Base-by-base conservation (phyloP, 1,140 invertebrate genomes). In the Popillia japonica region DNA sequence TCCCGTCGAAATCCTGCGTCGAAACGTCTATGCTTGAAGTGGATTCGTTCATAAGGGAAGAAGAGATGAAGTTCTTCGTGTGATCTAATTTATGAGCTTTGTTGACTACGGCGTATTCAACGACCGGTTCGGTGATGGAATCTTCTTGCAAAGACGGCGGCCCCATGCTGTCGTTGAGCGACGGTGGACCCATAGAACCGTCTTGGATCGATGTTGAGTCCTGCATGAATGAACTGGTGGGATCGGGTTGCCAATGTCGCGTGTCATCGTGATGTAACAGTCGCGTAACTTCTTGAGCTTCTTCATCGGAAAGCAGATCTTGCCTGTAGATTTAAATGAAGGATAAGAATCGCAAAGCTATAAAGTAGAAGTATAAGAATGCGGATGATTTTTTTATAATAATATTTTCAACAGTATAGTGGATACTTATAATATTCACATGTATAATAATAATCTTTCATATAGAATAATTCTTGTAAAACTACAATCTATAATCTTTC, bases 261-360 rank as follows among this genome's bases (percentile, higher is more conserved):
- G 84, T 86, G 44, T 89, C 83, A 78, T 87, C 87, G 68, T 92
- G 91, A 78, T 93, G 93, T 79, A 95, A 83, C 83, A 96, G 89
- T 84, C 92, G 91, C 80, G 93, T 92, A 80, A 95, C 94, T 90
- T 96, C 93, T 86, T 94, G 93, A 75, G 94, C 94, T 88, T 96
- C 94, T 88, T 96, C 94, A 85, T 96, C 94, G 61, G 93, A 94
- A 82, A 95, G 88, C 82, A 95, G 86, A 86, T 94, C 93, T 90
- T 94, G 92, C 86, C 92, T 93, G 44, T 2, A 17, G 14, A 55
- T 17, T 17, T 14, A 55, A 17, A n/a, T 55, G 48, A 17, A 55
- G 17, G 6, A n/a, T 55, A 55, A 55, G 17, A 55, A 34, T 34
- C 4, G 27, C 27, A 34, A 34, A 34, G 4, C 4, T 2, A 34